Evolutionary conservation across 2,113 vertebrate genomes (phyloP).

Genomic region (Corydoras maculifer): DNA sequence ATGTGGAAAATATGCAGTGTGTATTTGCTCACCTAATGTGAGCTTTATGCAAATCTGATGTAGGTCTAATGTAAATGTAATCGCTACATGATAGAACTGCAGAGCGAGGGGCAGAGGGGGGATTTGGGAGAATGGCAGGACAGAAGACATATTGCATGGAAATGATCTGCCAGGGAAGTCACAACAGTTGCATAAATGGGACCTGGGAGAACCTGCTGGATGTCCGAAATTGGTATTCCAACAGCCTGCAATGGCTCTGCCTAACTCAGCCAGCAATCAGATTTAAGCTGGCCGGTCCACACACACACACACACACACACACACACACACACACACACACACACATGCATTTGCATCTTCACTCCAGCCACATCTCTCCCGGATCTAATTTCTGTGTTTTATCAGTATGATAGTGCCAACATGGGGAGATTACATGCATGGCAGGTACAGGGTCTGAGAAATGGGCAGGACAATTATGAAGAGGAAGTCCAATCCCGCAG

Average conservation of each 20-base stretch:
- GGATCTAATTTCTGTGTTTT: slow-evolving; percentile 33
- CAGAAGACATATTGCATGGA: slow-evolving; percentile 32
- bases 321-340: no score
- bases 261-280: slow-evolving; percentile 9
- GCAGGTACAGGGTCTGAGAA: slow-evolving; percentile 19
- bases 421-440: slow-evolving; percentile 37
- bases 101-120: slow-evolving; percentile 16
- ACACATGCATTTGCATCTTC: not conserved
- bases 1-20: slow-evolving; percentile 30
- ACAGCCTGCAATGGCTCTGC: slow-evolving; percentile 6
- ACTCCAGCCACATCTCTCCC: slow-evolving; percentile 6
- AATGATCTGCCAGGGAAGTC: slow-evolving; percentile 16
- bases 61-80: slow-evolving; percentile 32
- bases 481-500: not conserved
- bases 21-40: slow-evolving; percentile 23
- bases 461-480: slow-evolving; percentile 25
- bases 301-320: not conserved
- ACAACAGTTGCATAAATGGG: slow-evolving; percentile 17
- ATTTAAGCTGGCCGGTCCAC: slow-evolving; percentile 14
- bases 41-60: slow-evolving; percentile 33
- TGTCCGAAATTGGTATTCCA: slow-evolving; percentile 17
- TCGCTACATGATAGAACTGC: slow-evolving; percentile 31
- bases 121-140: slow-evolving; percentile 13
- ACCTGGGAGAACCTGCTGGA: slow-evolving; percentile 13
- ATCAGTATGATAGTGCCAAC: slow-evolving; percentile 35